Conservation (phyloP, 2,888 invertebrate genomes). For the Eupithecia dodoneata region DNA sequence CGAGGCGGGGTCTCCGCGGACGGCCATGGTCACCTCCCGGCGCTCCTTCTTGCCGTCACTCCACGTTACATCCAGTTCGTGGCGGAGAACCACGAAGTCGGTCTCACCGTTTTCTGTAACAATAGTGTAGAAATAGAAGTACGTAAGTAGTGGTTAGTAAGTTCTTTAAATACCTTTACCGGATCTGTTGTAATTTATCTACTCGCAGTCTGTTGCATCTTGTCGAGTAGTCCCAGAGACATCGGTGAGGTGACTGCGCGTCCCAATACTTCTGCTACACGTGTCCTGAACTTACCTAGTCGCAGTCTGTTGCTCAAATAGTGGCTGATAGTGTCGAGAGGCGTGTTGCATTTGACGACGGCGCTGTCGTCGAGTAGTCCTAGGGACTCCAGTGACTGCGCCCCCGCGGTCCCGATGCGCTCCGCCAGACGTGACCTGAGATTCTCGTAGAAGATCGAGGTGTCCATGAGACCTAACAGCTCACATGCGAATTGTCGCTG, state of each 20-base stretch:
- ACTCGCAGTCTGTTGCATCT: too few relatives aligned
- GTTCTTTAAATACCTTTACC: too few relatives aligned
- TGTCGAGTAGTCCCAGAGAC: too few relatives aligned
- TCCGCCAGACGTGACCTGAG: conserved; percentile 93
- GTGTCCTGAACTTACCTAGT: conserved; percentile 84
- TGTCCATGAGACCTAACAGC: conserved; percentile 91
- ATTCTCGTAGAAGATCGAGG: conserved; percentile 96
- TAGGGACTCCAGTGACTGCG: conserved; percentile 92
- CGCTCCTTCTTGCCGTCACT: conserved; percentile 93
- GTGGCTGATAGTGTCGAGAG: conserved; percentile 96
- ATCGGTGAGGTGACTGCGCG: too few relatives aligned
- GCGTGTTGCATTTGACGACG: conserved; percentile 92
- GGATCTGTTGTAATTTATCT: too few relatives aligned
- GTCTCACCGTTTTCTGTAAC: conserved; percentile 88
- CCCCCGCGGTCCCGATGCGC: conserved; percentile 88
- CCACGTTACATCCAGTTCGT: conserved; percentile 97
- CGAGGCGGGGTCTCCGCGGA: conserved; percentile 91
- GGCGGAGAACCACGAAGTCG: conserved; percentile 96
- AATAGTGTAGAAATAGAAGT: not conserved
- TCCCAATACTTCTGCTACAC: not conserved
- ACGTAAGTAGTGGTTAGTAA: not conserved
- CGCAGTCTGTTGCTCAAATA: conserved; percentile 92
- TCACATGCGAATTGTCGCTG: conserved; percentile 94
- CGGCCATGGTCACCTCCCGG: conserved; percentile 93
- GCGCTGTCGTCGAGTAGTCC: conserved; percentile 93